phyloP scores from a whole-genome alignment of 1,140 invertebrate species.

The Hydropsyche tenuis region DNA sequence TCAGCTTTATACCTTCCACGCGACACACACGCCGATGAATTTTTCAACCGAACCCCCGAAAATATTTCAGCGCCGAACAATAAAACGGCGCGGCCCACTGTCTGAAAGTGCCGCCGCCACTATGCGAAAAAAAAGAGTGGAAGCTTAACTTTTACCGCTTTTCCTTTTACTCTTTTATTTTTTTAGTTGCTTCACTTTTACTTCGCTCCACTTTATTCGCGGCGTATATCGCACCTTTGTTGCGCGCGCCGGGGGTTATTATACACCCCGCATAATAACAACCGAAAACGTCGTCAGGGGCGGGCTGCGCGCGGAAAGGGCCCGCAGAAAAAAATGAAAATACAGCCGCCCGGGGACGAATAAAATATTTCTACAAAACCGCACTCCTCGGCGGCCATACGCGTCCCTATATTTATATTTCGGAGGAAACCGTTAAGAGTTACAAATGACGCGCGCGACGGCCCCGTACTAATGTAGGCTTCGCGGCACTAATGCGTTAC shows the following conservation, averaged over 20 bases:
- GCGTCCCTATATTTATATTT: too few species aligned
- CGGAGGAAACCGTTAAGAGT: slow-evolving; percentile 47
- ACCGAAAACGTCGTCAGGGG: slow-evolving; percentile 19
- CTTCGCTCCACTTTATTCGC: not conserved
- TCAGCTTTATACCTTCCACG: too few species aligned
- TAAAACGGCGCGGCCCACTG: too few species aligned
- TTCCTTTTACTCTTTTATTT: too few species aligned
- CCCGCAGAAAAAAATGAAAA: slow-evolving; percentile 6
- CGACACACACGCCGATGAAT: too few species aligned
- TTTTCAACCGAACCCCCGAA: too few species aligned
- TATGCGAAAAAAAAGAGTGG: too few species aligned
- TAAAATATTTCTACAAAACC: slow-evolving; percentile 39
- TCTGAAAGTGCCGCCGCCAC: too few species aligned
- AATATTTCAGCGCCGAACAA: too few species aligned
- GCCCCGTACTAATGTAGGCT: slow-evolving; percentile 43
- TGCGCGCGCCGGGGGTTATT: slow-evolving; percentile 18
- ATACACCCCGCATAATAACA: slow-evolving; percentile 27
- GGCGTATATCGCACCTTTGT: slow-evolving; percentile 18
- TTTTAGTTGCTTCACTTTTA: too few species aligned
- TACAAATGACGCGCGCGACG: slow-evolving; percentile 45
- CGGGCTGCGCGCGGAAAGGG: not conserved
- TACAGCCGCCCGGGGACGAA: slow-evolving; percentile 32
- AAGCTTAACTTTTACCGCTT: too few species aligned
- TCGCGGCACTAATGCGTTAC: slow-evolving; percentile 41
- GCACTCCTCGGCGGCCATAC: not conserved